These are phyloP conservation scores for Actinemys pallida DNA, from an alignment of 2,113 vertebrate genomes.

Conservation along the genomic window DNA sequence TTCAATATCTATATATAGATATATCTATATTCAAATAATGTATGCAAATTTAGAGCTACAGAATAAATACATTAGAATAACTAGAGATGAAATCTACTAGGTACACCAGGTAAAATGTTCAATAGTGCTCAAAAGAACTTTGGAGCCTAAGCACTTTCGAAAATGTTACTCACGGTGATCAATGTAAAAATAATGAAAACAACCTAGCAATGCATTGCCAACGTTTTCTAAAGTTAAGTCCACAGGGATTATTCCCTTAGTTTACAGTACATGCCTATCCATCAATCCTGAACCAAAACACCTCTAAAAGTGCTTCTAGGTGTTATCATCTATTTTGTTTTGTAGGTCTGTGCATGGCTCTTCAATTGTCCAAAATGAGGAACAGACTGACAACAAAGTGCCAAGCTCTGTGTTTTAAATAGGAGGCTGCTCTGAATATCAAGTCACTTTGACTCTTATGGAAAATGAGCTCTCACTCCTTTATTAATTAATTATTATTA, in stretches of 20 bases:
- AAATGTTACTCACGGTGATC: neutral
- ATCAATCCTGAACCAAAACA: neutral
- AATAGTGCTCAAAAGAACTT: neutral
- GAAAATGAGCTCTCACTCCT: neutral
- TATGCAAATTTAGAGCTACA: rapidly evolving
- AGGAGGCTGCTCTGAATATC: neutral
- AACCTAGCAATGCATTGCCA: neutral
- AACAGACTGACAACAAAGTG: neutral
- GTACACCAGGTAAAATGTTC: neutral
- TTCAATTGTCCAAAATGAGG: neutral
- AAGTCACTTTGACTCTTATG: neutral
- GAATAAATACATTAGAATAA: neutral
- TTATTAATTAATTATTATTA: neutral
- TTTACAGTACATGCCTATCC: neutral
- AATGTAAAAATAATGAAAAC: neutral
- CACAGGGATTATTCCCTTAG: neutral
- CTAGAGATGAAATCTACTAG: neutral
- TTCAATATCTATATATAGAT: neutral
- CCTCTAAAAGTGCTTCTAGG: neutral
- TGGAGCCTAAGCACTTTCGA: neutral
- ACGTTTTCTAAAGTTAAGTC: neutral
- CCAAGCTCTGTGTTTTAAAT: neutral
- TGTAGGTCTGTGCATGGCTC: neutral
- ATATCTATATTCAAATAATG: neutral
- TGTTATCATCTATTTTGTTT: neutral